phyloP scores from a whole-genome alignment of 2,888 invertebrate species.

The Conus canariensis region DNA sequence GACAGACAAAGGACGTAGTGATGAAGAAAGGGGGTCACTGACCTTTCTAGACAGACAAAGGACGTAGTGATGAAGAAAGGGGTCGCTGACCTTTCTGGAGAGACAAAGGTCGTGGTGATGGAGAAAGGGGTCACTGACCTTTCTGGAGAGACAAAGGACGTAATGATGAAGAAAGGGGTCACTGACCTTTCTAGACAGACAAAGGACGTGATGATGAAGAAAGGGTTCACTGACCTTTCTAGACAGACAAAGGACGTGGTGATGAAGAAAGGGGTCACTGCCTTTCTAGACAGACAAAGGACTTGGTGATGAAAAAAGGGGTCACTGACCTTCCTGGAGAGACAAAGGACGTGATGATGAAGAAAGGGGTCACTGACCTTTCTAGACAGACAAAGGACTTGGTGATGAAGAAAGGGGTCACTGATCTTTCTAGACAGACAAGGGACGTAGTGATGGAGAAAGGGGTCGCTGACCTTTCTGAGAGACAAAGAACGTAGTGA shows the following conservation, averaged over 20 bases:
- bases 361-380: constrained; percentile 50
- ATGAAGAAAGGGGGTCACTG: too few species aligned
- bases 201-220: not conserved
- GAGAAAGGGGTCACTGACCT: constrained; percentile 57
- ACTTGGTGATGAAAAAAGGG: not conserved
- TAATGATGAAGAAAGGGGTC: not conserved
- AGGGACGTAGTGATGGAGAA: not conserved
- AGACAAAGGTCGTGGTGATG: not conserved
- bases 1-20: not conserved
- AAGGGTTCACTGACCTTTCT: not conserved
- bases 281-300: not conserved
- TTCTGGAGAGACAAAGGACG: constrained; percentile 68
- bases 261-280: not conserved
- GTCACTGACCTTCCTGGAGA: constrained; percentile 53
- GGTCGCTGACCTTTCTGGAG: constrained; percentile 66
- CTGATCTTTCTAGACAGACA: constrained; percentile 74
- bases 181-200: not conserved
- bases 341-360: too few species aligned
- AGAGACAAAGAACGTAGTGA: not conserved
- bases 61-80: not conserved
- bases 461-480: not conserved
- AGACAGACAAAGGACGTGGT: not conserved
- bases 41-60: constrained; percentile 53
- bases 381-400: constrained; percentile 59
- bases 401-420: not conserved